These are phyloP conservation scores for Drosophila glabriapex DNA, from an alignment of 2,888 invertebrate species.

Conservation along the genomic window DNA sequence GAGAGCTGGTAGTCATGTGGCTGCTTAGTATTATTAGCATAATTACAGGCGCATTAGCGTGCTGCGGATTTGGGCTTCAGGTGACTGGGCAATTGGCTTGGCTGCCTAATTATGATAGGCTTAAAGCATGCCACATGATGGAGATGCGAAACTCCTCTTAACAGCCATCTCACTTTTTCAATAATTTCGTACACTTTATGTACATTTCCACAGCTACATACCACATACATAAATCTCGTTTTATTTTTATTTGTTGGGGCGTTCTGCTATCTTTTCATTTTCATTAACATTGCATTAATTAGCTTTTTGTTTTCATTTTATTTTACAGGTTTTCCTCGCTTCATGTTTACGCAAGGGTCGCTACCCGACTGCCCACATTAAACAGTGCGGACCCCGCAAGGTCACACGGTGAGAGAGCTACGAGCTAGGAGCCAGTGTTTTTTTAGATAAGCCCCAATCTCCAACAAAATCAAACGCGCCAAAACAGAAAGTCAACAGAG, in stretches of 20 bases:
- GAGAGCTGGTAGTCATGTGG: constrained; percentile 44
- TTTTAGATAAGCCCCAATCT: constrained; percentile 55
- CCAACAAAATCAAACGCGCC: constrained; percentile 53
- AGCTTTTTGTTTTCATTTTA: constrained; percentile 52
- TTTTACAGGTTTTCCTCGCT: constrained; percentile 52
- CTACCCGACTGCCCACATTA: constrained; percentile 46
- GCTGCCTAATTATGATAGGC: constrained; percentile 63
- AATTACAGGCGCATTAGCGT: constrained; percentile 79
- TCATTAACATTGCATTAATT: constrained; percentile 71
- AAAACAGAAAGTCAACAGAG: constrained; percentile 34
- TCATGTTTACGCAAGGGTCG: constrained; percentile 53
- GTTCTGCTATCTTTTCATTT: constrained; percentile 28
- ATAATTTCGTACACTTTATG: constrained; percentile 20
- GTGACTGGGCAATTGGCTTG: constrained; percentile 59
- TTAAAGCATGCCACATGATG: constrained; percentile 42
- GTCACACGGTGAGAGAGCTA: constrained; percentile 38
- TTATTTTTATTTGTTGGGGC: neutral
- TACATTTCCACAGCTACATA: constrained; percentile 12
- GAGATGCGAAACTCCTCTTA: constrained; percentile 9
- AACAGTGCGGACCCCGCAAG: constrained; percentile 36
- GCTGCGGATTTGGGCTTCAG: constrained; percentile 55
- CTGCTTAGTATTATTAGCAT: constrained; percentile 76
- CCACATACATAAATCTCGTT: constrained; percentile 9
- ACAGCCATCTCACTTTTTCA: constrained; percentile 14
- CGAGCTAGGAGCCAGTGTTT: neutral